A percentile compares a stretch with the other conserved stretches of the same genome.
Conservation (phyloP, 2,888 invertebrate species). For the Branchipolynoe longqiensis region DNA sequence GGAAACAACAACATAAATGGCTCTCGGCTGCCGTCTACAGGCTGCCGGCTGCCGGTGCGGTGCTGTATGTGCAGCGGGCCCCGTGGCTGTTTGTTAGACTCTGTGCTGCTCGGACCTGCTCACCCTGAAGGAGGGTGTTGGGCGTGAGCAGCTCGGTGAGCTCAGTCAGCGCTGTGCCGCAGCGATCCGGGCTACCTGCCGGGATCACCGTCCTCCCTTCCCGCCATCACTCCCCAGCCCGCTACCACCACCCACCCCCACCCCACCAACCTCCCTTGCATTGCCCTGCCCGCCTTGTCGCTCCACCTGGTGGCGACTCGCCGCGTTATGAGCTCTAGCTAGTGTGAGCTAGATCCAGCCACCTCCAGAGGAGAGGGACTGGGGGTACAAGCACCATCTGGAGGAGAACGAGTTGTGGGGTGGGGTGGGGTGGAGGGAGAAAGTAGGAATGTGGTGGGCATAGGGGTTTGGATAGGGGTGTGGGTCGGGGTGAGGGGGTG, state of each 20-base stretch:
- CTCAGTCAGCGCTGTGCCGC: too few relatives aligned
- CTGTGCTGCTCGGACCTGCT: background rate
- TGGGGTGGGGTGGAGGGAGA: background rate
- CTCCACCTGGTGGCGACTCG: too few relatives aligned
- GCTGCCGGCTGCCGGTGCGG: too few relatives aligned
- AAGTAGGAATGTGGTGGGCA: background rate
- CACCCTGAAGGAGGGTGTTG: slow-evolving; percentile 14
- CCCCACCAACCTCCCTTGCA: too few relatives aligned
- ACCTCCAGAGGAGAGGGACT: background rate
- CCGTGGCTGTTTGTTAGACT: slow-evolving; percentile 4
- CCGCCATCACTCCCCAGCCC: background rate
- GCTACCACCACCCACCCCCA: too few relatives aligned
- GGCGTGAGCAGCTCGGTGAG: background rate
- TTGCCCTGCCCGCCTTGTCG: too few relatives aligned
- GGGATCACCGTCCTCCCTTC: slow-evolving; percentile 19
- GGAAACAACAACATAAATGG: background rate
- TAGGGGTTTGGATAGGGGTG: background rate
- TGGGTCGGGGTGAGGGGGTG: background rate
- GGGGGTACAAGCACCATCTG: slow-evolving; percentile 15
- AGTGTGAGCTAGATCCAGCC: slow-evolving; percentile 21
- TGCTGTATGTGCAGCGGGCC: too few relatives aligned
- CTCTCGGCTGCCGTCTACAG: background rate
- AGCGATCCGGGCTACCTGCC: background rate
- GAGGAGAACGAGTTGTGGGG: background rate
- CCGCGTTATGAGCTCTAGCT: slow-evolving; percentile 18